Evolutionary conservation across 2,888 invertebrate species (phyloP).

Genomic region (Octonoba sinensis): DNA sequence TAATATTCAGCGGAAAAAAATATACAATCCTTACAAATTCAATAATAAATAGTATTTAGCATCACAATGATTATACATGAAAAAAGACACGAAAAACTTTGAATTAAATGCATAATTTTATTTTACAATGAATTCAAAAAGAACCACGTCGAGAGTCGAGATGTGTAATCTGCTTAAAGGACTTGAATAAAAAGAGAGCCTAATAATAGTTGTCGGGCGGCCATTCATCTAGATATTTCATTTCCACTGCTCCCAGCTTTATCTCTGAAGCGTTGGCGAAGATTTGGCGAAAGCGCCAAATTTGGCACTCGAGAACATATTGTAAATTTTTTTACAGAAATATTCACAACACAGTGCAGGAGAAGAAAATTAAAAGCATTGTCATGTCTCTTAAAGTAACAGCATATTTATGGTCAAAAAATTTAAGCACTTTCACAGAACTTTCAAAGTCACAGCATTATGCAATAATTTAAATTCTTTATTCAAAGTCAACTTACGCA

Average conservation of each 20-base stretch:
- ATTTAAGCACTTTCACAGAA: constrained; percentile 32
- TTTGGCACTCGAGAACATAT: constrained; percentile 53
- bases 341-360: constrained; percentile 30
- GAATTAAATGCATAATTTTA: constrained; percentile 31
- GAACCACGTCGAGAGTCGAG: constrained; percentile 37
- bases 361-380: constrained; percentile 16
- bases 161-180: constrained; percentile 43
- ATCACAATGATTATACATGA: too few species aligned
- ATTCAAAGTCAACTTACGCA: constrained; percentile 23
- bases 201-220: constrained; percentile 16
- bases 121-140: constrained; percentile 44
- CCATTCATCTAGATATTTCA: constrained; percentile 28
- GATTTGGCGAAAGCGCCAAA: constrained; percentile 51
- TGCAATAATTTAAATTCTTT: constrained; percentile 23
- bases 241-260: constrained; percentile 43
- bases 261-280: constrained; percentile 26
- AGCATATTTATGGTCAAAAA: constrained; percentile 21
- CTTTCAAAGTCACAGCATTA: constrained; percentile 19
- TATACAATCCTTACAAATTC: too few species aligned
- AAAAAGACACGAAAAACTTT: neutral
- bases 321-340: constrained; percentile 38
- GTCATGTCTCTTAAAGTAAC: constrained; percentile 1
- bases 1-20: too few species aligned
- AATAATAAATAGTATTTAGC: too few species aligned
- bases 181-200: constrained; percentile 53